These are phyloP conservation scores for Carterocephalus palaemon DNA, from an alignment of 2,888 invertebrate species.

Conservation along the genomic window DNA sequence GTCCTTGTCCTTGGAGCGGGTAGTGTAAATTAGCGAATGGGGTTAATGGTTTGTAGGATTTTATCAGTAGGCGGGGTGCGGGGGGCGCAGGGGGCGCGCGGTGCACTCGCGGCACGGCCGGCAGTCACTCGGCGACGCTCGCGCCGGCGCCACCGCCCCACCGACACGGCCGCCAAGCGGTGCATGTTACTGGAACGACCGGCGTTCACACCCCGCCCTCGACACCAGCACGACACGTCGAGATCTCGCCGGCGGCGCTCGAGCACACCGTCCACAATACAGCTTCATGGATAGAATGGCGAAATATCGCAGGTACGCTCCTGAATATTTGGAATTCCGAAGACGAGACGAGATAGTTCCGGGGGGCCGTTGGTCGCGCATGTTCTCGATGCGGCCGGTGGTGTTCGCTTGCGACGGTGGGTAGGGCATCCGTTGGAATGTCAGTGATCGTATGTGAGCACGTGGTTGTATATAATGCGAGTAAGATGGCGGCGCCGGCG, in stretches of 20 bases:
- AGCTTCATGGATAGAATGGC: slow-evolving; percentile 60
- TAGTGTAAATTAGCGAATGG: slow-evolving; percentile 34
- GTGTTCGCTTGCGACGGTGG: not conserved
- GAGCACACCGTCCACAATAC: slow-evolving; percentile 5
- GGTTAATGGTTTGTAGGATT: slow-evolving; percentile 47
- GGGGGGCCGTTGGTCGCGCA: not conserved
- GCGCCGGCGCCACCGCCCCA: slow-evolving; percentile 57
- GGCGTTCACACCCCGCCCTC: slow-evolving; percentile 3
- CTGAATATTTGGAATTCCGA: not conserved
- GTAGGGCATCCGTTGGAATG: not conserved
- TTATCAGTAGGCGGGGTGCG: slow-evolving; percentile 40
- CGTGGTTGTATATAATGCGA: slow-evolving; percentile 70
- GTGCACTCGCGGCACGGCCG: slow-evolving; percentile 40
- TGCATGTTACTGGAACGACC: slow-evolving; percentile 14
- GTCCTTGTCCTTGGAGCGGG: not conserved
- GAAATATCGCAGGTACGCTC: slow-evolving; percentile 63
- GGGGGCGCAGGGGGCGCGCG: slow-evolving; percentile 43
- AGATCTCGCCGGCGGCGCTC: slow-evolving; percentile 10
- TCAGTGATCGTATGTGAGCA: slow-evolving; percentile 40
- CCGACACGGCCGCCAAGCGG: not conserved
- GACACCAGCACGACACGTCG: not conserved
- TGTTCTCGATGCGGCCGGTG: not conserved
- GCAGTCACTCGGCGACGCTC: slow-evolving; percentile 76
- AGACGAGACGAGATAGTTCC: not conserved
- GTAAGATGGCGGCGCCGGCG: slow-evolving; percentile 67